phyloP scores from a whole-genome alignment of 2,797 vertebrate species.

The Myioborus miniatus region DNA sequence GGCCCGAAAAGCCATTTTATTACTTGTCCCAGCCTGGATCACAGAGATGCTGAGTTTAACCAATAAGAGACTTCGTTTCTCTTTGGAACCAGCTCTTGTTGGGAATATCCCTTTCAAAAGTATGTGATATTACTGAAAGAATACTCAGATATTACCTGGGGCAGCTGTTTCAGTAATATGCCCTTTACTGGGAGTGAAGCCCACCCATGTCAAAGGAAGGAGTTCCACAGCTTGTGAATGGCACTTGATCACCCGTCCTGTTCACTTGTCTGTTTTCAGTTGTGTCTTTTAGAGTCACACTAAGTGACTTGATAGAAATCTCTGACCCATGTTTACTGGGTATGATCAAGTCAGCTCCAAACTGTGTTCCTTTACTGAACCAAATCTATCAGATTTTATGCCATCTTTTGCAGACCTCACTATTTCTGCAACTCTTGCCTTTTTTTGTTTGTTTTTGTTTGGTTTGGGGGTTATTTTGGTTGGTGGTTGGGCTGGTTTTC shows the following conservation, averaged over 20 bases:
- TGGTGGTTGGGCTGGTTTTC: neutral
- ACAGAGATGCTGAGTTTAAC: neutral
- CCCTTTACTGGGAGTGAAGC: neutral
- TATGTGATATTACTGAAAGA: neutral
- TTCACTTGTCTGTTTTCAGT: accelerated
- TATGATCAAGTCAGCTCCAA: neutral
- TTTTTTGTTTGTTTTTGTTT: neutral
- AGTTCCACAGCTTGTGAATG: neutral
- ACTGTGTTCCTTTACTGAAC: neutral
- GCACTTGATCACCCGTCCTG: neutral
- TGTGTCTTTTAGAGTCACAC: neutral
- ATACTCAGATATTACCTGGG: neutral
- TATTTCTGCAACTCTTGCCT: neutral
- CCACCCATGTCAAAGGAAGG: neutral
- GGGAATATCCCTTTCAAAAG: no score
- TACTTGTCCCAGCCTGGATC: neutral
- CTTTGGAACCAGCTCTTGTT: neutral
- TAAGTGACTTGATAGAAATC: neutral
- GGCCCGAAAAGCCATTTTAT: neutral
- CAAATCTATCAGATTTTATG: neutral
- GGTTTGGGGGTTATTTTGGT: neutral
- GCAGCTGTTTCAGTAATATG: neutral
- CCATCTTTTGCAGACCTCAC: neutral
- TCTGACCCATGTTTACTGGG: neutral
- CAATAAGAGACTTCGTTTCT: neutral